Evolutionary conservation across 2,888 invertebrate species (phyloP), one percentile per base, ranked within the genome.

Genomic region (Eutolmus rufibarbis): DNA sequence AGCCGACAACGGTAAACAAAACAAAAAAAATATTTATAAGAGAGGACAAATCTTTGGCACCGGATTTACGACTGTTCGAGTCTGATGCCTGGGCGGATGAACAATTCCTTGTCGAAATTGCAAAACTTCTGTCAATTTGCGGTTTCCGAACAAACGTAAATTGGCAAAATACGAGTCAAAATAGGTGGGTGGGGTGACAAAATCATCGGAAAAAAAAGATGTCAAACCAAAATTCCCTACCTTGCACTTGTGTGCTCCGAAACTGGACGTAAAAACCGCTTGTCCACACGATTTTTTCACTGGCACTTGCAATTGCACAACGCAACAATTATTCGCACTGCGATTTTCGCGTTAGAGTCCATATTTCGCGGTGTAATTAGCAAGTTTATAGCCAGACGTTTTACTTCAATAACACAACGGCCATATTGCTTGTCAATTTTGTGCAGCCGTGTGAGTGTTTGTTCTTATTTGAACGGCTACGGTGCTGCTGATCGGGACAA

Each of bases 181-280:
- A 74, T 43, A 85, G 74, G 87, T 87, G 88, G 88, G 88, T 74
- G 88, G 88, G 88, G 88, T 88, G 88, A 87, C 85, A 88, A 87
- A 87, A 87, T 88, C 88, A 87, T 78, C 88, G 84, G 16, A 76
- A 57, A 82, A 82, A 86, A 86, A 86, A 40, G 8, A 12, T 86
- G 76, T 86, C 74, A 74, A 74, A 74, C 16, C 34, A 9, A 7
- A 14, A 43, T 9, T 74, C 46, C 86, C 57, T 86, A 86, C 86
- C 86, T 46, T 46, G 23, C 28, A 84, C 1, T 66, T 76, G 37
- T 76, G 34, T n/a, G 43, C 7, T 12, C 14, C 46, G 43, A 74
- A 43, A 84, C 37, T 84, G 51, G 74, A 5, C 16, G 34, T 51
- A 43, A 56, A 56, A 43, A 78, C 31, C 37, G 14, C 31, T 87